A percentile compares a stretch with the other conserved stretches of the same genome.
phyloP scores from a whole-genome alignment of 2,113 vertebrate genomes.

The Promerops cafer region DNA sequence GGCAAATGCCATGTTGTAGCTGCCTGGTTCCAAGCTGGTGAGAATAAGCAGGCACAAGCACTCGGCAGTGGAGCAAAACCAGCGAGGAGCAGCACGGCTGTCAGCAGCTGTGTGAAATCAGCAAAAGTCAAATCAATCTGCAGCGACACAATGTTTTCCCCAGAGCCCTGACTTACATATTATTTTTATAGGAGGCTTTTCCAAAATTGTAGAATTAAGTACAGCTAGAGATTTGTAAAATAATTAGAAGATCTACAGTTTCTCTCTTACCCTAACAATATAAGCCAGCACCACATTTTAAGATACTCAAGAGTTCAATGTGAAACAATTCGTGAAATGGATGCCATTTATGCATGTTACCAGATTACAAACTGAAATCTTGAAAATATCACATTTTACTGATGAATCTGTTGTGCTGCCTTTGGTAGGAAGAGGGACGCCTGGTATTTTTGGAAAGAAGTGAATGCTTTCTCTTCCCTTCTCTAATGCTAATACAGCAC shows the following conservation, averaged over 20 bases:
- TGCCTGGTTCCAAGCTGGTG: slow-evolving; percentile 39
- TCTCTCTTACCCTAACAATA: neutral
- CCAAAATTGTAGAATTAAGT: neutral
- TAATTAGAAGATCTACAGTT: neutral
- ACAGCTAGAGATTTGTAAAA: slow-evolving; percentile 1
- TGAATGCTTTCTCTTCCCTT: slow-evolving; percentile 54
- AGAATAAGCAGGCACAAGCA: slow-evolving; percentile 49
- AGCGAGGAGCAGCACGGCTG: neutral
- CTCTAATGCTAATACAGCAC: slow-evolving; percentile 23
- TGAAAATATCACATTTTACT: slow-evolving; percentile 38
- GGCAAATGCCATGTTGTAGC: slow-evolving; percentile 26
- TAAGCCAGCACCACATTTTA: neutral
- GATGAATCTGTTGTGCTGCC: slow-evolving; percentile 48
- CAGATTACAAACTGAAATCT: slow-evolving; percentile 46
- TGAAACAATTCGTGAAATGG: slow-evolving; percentile 25
- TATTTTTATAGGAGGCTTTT: neutral
- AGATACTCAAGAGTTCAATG: neutral
- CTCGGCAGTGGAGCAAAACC: slow-evolving; percentile 3
- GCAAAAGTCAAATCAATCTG: slow-evolving; percentile 60
- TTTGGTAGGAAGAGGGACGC: slow-evolving; percentile 41
- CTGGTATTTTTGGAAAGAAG: slow-evolving; percentile 66
- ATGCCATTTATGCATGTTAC: slow-evolving; percentile 8
- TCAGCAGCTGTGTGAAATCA: slow-evolving; percentile 57
- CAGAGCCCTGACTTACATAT: neutral
- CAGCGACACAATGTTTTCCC: neutral